Percentiles rank a stretch among this genome's conserved stretches.
Evolutionary conservation across 2,888 invertebrate species (phyloP).

Genomic region (Machimus rusticus): DNA sequence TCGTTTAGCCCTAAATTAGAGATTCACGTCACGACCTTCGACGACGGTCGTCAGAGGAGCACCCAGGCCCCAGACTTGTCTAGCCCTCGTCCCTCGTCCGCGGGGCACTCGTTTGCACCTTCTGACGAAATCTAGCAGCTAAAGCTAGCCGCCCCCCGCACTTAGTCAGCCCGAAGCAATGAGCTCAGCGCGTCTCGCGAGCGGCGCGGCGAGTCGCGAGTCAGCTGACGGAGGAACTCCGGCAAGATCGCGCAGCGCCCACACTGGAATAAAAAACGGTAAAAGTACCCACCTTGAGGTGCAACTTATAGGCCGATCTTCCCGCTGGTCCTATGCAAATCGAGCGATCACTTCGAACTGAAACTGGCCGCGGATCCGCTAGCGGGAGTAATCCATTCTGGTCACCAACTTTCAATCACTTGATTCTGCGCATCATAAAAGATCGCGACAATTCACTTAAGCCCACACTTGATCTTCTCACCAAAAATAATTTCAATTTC

Average conservation of each 20-base stretch:
- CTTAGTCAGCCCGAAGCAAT: background rate
- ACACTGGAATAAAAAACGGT: constrained; percentile 9
- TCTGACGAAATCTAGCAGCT: background rate
- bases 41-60: background rate
- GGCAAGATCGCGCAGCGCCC: background rate
- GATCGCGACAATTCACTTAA: background rate
- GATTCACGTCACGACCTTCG: background rate
- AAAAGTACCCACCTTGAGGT: constrained; percentile 18
- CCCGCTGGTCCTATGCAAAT: constrained; percentile 1
- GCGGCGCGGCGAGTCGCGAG: background rate
- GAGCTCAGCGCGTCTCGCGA: background rate
- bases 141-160: background rate
- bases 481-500: background rate
- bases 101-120: background rate
- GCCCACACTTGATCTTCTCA: background rate
- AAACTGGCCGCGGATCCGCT: background rate
- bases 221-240: background rate
- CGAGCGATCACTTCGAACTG: background rate
- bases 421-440: background rate
- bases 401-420: background rate
- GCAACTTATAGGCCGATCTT: background rate
- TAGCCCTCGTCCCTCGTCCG: background rate
- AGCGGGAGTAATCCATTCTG: constrained; percentile 24
- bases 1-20: background rate
- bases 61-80: background rate